These are phyloP conservation scores for Colinus virginianus DNA, from an alignment of 2,113 vertebrate species.

Conservation along the genomic window DNA sequence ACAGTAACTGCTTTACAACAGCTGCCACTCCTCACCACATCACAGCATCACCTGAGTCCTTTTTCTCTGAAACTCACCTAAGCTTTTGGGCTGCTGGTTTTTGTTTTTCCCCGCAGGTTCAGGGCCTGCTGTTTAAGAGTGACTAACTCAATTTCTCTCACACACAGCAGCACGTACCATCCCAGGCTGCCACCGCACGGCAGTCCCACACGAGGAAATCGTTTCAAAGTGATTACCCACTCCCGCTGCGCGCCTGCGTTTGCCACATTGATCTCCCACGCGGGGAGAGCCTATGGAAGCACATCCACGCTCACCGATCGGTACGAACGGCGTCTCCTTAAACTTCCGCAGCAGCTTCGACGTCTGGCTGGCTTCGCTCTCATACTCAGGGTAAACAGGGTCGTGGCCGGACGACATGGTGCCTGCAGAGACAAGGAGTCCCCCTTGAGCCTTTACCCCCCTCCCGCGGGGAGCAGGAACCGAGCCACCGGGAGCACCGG, in stretches of 20 bases:
- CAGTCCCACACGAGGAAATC: not conserved
- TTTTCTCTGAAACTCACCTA: not conserved
- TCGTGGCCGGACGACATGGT: constrained; percentile 43
- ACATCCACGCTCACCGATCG: constrained; percentile 27
- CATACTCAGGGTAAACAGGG: not conserved
- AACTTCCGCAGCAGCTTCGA: constrained; percentile 47
- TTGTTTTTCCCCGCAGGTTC: not conserved
- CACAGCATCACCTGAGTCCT: fast-evolving
- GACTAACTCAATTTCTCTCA: not conserved
- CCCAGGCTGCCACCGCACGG: fast-evolving
- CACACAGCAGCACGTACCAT: not conserved
- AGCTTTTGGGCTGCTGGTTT: not conserved
- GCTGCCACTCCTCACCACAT: not conserved
- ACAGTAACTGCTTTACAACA: not conserved
- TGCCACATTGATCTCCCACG: fast-evolving
- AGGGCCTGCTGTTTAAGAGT: not conserved
- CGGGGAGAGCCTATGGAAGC: not conserved
- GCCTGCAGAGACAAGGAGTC: constrained; percentile 16
- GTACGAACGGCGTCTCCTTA: constrained; percentile 49
- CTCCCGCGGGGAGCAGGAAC: not conserved
- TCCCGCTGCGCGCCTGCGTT: not conserved
- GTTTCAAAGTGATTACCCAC: not conserved
- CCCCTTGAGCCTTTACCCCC: not conserved
- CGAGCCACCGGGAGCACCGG: not conserved
- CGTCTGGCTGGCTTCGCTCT: constrained; percentile 52